Percentiles rank a stretch among this genome's conserved stretches.
Conservation (phyloP, 2,888 invertebrate genomes). For the Calliopum simillimum region DNA sequence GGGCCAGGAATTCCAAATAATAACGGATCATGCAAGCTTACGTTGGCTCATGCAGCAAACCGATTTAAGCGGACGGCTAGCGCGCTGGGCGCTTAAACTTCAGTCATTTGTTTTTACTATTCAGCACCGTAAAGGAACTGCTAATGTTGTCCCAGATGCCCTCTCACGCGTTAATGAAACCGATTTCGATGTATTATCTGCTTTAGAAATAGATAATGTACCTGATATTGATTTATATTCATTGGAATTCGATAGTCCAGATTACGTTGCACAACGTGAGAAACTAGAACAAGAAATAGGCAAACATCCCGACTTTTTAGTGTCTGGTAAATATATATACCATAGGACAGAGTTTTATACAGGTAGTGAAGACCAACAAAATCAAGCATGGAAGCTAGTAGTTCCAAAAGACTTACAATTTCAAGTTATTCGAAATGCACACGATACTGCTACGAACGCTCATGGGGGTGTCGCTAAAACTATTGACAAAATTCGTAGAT, state of each 20-base stretch:
- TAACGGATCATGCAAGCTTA: constrained; percentile 17
- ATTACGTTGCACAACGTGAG: background rate
- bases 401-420: constrained; percentile 2
- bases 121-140: constrained; percentile 1
- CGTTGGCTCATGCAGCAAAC: constrained; percentile 16
- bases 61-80: constrained; percentile 1
- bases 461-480: too few species aligned
- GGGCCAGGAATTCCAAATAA: constrained; percentile 14
- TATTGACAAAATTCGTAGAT: too few species aligned
- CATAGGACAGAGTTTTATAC: background rate
- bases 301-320: background rate
- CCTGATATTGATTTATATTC: background rate
- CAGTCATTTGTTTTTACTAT: constrained; percentile 6
- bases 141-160: constrained; percentile 9
- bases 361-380: background rate
- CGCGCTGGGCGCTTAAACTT: constrained; percentile 12
- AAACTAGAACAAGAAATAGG: background rate
- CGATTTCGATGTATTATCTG: background rate
- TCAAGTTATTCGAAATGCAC: constrained; percentile 1
- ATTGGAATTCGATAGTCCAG: background rate
- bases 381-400: constrained; percentile 11
- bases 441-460: too few species aligned
- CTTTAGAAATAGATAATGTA: background rate
- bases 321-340: background rate
- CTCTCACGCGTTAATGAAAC: background rate